Conservation (phyloP, 92 coral and sea anemone species). For the Pocillopora meandrina region DNA sequence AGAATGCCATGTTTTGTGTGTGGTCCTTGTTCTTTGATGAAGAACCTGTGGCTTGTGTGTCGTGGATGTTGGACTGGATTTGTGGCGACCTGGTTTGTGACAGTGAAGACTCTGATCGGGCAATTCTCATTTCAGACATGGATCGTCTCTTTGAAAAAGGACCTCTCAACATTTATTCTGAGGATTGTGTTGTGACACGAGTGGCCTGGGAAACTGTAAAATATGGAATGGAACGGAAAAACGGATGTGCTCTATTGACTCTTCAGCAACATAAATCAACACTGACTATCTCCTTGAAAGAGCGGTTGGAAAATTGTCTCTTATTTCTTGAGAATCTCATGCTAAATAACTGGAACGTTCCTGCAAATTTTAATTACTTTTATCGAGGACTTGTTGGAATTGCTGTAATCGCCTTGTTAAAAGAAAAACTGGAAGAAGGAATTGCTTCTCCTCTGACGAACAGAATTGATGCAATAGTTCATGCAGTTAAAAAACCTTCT, state of each 20-base stretch:
- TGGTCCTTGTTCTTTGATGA: slow-evolving; percentile 42
- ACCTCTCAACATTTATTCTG: slow-evolving; percentile 63
- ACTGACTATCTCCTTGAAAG: neutral
- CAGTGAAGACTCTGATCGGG: neutral
- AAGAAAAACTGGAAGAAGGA: neutral
- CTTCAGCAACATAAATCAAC: slow-evolving; percentile 13
- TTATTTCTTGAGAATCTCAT: slow-evolving; percentile 15
- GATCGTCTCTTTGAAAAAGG: slow-evolving; percentile 84
- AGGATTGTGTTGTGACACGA: slow-evolving; percentile 54
- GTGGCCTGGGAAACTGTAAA: slow-evolving; percentile 34
- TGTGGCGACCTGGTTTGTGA: slow-evolving; percentile 7
- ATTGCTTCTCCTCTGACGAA: slow-evolving; percentile 4
- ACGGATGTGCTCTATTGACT: neutral
- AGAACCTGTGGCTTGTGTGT: slow-evolving; percentile 51
- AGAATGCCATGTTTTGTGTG: slow-evolving; percentile 28
- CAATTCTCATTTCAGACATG: slow-evolving; percentile 21
- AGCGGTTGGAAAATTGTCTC: slow-evolving; percentile 11
- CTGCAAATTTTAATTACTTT: slow-evolving; percentile 11
- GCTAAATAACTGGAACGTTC: neutral
- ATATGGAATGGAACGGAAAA: neutral
- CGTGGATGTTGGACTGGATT: slow-evolving; percentile 76
- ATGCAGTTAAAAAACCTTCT: neutral
- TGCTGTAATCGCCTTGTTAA: neutral
- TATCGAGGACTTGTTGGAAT: slow-evolving; percentile 17
- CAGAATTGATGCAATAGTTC: neutral